phyloP scores from a whole-genome alignment of 1,140 invertebrate genomes.

The Diachasma alloeum region DNA sequence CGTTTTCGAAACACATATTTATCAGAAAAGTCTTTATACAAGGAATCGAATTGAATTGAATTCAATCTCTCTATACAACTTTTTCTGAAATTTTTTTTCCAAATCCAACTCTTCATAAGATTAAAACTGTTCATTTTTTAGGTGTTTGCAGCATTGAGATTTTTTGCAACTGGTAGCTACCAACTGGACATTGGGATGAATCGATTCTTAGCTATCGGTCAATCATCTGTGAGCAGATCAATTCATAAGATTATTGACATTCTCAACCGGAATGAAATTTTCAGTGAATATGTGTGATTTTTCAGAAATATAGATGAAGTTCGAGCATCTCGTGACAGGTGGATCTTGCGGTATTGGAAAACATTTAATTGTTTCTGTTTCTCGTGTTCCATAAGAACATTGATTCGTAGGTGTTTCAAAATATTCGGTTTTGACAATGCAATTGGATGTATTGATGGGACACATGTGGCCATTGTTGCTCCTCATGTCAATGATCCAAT shows the following conservation, averaged over 20 bases:
- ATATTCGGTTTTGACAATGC: slow-evolving; percentile 38
- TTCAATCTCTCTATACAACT: too few relatives aligned
- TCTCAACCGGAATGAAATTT: slow-evolving; percentile 16
- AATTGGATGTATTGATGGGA: slow-evolving; percentile 46
- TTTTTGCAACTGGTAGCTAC: slow-evolving; percentile 22
- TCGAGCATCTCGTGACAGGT: slow-evolving; percentile 21
- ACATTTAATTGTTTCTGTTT: slow-evolving; percentile 9
- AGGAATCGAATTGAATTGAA: too few relatives aligned
- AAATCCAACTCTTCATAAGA: slow-evolving; percentile 19
- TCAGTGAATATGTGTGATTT: slow-evolving; percentile 23
- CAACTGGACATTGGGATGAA: slow-evolving; percentile 20
- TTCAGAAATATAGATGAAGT: slow-evolving; percentile 13
- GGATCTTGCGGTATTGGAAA: not conserved
- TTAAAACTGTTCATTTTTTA: slow-evolving; percentile 30
- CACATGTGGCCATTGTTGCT: too few relatives aligned
- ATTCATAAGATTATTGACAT: slow-evolving; percentile 19
- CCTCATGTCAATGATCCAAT: slow-evolving; percentile 20
- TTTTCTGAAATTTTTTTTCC: not conserved
- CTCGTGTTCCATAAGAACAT: not conserved
- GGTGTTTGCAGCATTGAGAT: too few relatives aligned
- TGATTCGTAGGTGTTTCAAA: slow-evolving; percentile 32
- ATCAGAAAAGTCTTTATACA: too few relatives aligned
- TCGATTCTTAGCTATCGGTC: slow-evolving; percentile 18
- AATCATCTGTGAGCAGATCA: slow-evolving; percentile 26
- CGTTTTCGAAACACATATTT: too few relatives aligned